phyloP scores from a whole-genome alignment of 2,113 vertebrate genomes.

The Glaucomys volans region DNA sequence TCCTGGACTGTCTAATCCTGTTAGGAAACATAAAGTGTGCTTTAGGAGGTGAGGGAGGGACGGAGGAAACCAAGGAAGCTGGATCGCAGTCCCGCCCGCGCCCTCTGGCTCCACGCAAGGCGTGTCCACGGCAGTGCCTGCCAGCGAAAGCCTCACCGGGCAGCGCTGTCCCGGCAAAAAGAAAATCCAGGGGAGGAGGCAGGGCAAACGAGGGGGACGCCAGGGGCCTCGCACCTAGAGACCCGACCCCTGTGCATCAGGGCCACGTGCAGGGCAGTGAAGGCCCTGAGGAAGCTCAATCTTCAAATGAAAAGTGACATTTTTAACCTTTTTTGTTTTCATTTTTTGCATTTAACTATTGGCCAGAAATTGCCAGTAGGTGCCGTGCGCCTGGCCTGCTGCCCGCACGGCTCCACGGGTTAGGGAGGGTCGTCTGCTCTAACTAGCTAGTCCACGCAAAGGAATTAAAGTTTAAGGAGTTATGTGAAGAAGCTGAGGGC shows the following conservation, averaged over 20 bases:
- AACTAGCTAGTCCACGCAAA: slow-evolving; percentile 72
- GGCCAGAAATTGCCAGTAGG: slow-evolving; percentile 80
- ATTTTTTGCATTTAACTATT: slow-evolving; percentile 79
- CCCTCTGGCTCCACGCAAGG: slow-evolving; percentile 61
- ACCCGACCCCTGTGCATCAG: slow-evolving; percentile 71
- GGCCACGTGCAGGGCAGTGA: neutral
- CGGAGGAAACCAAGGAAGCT: slow-evolving; percentile 64
- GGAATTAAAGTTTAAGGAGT: slow-evolving; percentile 81
- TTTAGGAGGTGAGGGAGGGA: slow-evolving; percentile 81
- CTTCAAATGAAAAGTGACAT: slow-evolving; percentile 73
- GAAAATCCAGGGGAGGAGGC: slow-evolving; percentile 32
- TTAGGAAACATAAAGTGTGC: slow-evolving; percentile 85
- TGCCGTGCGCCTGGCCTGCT: slow-evolving; percentile 68
- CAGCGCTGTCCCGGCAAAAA: slow-evolving; percentile 58
- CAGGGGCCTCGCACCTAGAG: neutral
- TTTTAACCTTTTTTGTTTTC: slow-evolving; percentile 65
- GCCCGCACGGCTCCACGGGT: slow-evolving; percentile 76
- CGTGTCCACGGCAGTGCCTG: slow-evolving; percentile 77
- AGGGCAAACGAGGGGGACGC: neutral
- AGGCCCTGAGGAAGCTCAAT: slow-evolving; percentile 69
- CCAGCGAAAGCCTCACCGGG: neutral
- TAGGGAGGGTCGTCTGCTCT: slow-evolving; percentile 80
- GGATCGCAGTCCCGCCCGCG: slow-evolving; percentile 84
- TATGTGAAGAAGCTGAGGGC: slow-evolving; percentile 85
- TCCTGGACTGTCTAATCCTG: slow-evolving; percentile 88